Conservation (phyloP, 2,113 vertebrate genomes). For the Asarcornis scutulata region DNA sequence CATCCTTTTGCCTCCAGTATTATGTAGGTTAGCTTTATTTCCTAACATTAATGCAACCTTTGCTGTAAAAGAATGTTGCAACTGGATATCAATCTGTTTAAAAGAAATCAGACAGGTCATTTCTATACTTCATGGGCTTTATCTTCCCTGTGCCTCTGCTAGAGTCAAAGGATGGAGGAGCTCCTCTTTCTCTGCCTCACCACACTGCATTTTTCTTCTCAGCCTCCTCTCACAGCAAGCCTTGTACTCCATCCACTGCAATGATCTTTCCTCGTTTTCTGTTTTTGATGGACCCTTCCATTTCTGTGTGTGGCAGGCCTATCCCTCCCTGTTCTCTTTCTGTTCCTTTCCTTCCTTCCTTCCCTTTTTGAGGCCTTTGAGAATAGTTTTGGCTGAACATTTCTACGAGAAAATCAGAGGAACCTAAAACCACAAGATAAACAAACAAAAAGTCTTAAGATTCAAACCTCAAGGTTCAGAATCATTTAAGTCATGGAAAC, state of each 20-base stretch:
- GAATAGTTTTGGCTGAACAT: background rate
- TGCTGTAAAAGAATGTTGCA: conserved; percentile 1
- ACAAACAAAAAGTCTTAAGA: background rate
- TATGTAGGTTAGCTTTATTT: background rate
- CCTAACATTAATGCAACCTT: background rate
- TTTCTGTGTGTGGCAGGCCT: background rate
- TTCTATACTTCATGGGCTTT: background rate
- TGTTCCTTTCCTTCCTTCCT: background rate
- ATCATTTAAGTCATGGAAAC: background rate
- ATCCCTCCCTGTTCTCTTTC: background rate
- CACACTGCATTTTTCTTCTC: background rate
- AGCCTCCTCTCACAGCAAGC: background rate
- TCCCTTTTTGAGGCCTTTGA: background rate
- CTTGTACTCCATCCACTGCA: background rate
- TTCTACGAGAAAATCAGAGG: background rate
- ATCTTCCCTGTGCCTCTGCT: background rate
- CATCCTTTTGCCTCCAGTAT: background rate
- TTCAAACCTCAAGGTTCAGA: background rate
- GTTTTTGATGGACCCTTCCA: background rate
- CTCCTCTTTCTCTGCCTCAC: background rate
- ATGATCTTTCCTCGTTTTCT: background rate
- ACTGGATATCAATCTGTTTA: background rate
- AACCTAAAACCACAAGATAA: background rate
- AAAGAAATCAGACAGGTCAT: background rate
- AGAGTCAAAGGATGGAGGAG: background rate